phyloP scores from a whole-genome alignment of 2,797 vertebrate species.

The Enteromius unitaeniatus region DNA sequence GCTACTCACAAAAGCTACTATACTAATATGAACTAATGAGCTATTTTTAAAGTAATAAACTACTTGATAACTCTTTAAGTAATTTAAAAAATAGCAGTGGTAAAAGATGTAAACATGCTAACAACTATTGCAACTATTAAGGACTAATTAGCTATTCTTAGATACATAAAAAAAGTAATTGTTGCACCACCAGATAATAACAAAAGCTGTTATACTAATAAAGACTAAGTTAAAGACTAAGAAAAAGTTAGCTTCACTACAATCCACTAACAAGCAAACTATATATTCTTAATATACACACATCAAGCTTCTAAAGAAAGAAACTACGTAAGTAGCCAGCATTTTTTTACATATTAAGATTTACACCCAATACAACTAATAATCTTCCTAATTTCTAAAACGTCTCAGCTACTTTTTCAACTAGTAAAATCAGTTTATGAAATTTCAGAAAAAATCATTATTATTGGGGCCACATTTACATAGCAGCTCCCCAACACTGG shows the following conservation, averaged over 20 bases:
- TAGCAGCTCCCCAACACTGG: background rate
- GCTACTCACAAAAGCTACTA: background rate
- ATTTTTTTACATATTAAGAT: background rate
- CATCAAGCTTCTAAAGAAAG: background rate
- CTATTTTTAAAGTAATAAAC: background rate
- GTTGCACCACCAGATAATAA: too few relatives aligned
- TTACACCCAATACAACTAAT: background rate
- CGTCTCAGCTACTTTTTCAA: too few relatives aligned
- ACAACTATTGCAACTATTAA: background rate
- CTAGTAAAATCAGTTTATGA: background rate
- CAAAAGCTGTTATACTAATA: too few relatives aligned
- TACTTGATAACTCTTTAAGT: background rate
- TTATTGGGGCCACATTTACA: background rate
- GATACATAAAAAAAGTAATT: too few relatives aligned
- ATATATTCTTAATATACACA: background rate
- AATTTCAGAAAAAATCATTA: background rate
- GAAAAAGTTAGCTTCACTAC: too few relatives aligned
- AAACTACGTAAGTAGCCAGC: background rate
- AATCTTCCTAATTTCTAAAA: background rate
- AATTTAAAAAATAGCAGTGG: background rate
- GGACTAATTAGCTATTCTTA: background rate
- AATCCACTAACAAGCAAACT: background rate
- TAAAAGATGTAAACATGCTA: background rate
- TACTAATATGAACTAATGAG: background rate
- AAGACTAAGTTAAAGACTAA: too few relatives aligned